phyloP scores from a whole-genome alignment of 2,113 vertebrate genomes.

The Gymnocephalus cernua region DNA sequence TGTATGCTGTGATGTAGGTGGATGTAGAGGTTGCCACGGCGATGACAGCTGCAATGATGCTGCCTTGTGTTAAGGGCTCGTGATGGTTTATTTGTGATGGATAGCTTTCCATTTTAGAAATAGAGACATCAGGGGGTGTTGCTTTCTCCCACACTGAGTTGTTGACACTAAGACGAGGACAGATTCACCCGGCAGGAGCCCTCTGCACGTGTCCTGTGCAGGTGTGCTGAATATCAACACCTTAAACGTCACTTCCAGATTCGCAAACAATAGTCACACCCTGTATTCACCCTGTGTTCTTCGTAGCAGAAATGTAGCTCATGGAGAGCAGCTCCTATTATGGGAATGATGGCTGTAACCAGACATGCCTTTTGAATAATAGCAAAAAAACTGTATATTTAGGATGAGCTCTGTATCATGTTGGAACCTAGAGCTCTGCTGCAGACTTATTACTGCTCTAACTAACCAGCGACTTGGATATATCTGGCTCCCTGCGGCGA shows the following conservation, averaged over 20 bases:
- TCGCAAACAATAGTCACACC: conserved; percentile 49
- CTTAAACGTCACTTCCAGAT: conserved; percentile 44
- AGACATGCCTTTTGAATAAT: background rate
- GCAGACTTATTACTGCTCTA: conserved; percentile 38
- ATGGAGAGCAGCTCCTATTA: conserved; percentile 8
- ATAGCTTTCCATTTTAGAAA: background rate
- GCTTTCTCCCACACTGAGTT: background rate
- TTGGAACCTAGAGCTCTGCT: background rate
- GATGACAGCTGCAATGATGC: conserved; percentile 39
- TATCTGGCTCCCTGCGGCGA: conserved; percentile 41
- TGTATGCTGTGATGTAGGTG: conserved; percentile 11
- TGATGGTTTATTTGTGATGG: conserved; percentile 24
- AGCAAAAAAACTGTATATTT: background rate
- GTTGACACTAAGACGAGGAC: conserved; percentile 31
- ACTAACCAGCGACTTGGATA: conserved; percentile 36
- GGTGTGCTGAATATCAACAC: conserved; percentile 17
- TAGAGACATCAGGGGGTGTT: background rate
- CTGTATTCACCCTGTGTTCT: conserved; percentile 24
- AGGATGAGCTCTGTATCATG: conserved; percentile 15
- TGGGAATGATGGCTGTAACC: background rate
- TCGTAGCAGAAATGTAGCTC: background rate
- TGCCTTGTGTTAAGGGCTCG: background rate
- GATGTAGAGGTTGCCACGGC: conserved; percentile 41
- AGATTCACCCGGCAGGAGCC: conserved; percentile 8
- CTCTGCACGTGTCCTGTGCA: background rate